Conservation (phyloP, 2,888 invertebrate species). For the Alentia gelatinosa region DNA sequence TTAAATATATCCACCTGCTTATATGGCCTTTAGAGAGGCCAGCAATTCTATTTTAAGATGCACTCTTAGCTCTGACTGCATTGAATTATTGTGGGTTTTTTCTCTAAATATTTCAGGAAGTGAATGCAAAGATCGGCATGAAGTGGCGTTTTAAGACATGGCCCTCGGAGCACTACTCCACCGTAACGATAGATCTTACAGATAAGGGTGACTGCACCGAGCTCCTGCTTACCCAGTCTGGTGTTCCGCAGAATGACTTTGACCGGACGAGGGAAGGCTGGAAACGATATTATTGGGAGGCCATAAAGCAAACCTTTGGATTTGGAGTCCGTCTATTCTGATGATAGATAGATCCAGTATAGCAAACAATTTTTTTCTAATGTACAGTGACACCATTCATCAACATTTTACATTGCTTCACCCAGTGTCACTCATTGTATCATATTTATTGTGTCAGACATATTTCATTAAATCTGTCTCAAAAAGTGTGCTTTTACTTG, state of each 20-base stretch:
- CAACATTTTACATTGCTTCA: slow-evolving; percentile 19
- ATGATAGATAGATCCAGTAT: not conserved
- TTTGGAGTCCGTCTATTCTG: slow-evolving; percentile 85
- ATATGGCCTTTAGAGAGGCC: no score
- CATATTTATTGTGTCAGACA: slow-evolving; percentile 17
- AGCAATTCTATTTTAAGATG: no score
- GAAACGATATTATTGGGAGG: slow-evolving; percentile 94
- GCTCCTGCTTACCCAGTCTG: slow-evolving; percentile 89
- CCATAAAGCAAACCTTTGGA: slow-evolving; percentile 95
- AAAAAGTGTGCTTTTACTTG: not conserved
- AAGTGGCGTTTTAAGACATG: slow-evolving; percentile 97
- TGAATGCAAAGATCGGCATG: slow-evolving; percentile 91
- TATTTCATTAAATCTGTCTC: not conserved
- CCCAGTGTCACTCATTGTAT: slow-evolving; percentile 6
- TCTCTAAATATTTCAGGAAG: slow-evolving; percentile 82
- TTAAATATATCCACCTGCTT: no score
- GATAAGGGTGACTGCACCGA: slow-evolving; percentile 94
- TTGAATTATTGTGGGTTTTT: not conserved
- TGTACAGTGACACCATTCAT: not conserved
- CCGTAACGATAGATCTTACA: slow-evolving; percentile 90
- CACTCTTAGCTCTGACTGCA: not conserved
- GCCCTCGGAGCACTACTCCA: slow-evolving; percentile 95
- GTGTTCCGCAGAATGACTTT: slow-evolving; percentile 90
- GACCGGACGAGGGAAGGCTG: slow-evolving; percentile 91
- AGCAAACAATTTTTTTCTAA: not conserved